These are phyloP conservation scores for Phrixothrix hirtus DNA, from an alignment of 2,888 invertebrate species.

Conservation along the genomic window DNA sequence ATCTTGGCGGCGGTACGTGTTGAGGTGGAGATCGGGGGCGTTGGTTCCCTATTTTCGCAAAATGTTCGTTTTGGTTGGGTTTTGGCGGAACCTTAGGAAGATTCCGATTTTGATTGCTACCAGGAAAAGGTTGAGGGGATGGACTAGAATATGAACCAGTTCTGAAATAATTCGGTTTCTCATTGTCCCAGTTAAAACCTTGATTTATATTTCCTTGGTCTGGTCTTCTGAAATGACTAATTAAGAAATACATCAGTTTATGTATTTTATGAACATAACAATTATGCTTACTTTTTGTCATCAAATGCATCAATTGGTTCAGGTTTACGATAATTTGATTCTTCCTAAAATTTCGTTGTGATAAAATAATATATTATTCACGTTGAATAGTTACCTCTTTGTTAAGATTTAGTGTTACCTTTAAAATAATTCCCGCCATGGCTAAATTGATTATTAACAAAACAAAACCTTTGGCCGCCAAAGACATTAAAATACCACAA, in stretches of 20 bases:
- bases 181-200: not conserved
- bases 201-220: not conserved
- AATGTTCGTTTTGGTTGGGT: not conserved
- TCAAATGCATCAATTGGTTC: not conserved
- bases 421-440: not conserved
- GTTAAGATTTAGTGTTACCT: not conserved
- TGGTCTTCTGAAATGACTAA: not conserved
- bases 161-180: not conserved
- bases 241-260: too few relatives aligned
- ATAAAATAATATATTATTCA: not conserved
- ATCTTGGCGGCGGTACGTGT: not conserved
- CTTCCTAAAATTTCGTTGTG: not conserved
- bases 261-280: too few relatives aligned
- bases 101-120: not conserved
- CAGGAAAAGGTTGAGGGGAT: not conserved
- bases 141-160: not conserved
- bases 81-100: not conserved
- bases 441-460: not conserved
- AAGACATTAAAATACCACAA: not conserved
- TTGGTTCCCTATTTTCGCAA: not conserved
- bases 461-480: not conserved
- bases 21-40: not conserved
- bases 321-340: not conserved
- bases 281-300: not conserved
- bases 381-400: not conserved